Evolutionary conservation across 1,140 invertebrate genomes (phyloP).

Genomic region (Prorops nasuta): DNA sequence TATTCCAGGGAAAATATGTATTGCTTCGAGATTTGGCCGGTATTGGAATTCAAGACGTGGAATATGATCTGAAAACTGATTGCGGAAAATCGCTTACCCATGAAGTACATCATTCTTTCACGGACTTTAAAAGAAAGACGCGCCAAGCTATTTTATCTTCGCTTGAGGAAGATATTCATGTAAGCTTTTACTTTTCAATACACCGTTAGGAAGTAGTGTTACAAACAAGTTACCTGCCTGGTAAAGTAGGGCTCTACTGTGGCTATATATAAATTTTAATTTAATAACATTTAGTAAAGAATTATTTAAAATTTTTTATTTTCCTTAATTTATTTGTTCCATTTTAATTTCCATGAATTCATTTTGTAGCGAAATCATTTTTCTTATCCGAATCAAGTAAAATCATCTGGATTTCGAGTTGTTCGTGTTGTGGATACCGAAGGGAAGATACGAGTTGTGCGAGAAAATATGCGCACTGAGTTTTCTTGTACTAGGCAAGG

Average conservation of each 20-base stretch:
- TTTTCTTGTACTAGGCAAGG: conserved; percentile 76
- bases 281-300: background rate
- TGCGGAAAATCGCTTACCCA: conserved; percentile 42
- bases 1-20: conserved; percentile 60
- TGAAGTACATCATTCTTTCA: conserved; percentile 46
- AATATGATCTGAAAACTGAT: conserved; percentile 42
- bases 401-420: conserved; percentile 71
- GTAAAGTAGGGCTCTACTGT: too few species aligned
- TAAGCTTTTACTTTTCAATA: conserved; percentile 29
- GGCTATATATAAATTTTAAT: background rate
- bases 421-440: conserved; percentile 70
- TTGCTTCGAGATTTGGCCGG: conserved; percentile 62
- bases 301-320: background rate
- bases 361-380: conserved; percentile 29
- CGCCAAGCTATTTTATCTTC: conserved; percentile 51
- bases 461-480: conserved; percentile 71
- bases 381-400: conserved; percentile 59
- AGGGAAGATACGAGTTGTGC: conserved; percentile 68
- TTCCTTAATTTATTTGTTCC: too few species aligned
- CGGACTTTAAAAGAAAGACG: conserved; percentile 56
- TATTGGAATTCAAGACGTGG: conserved; percentile 45
- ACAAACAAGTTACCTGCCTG: too few species aligned
- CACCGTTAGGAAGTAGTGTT: background rate
- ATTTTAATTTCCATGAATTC: background rate
- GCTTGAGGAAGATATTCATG: conserved; percentile 50